These are phyloP conservation scores for Pygoscelis adeliae DNA, from an alignment of 2,113 vertebrate species.

Conservation along the genomic window DNA sequence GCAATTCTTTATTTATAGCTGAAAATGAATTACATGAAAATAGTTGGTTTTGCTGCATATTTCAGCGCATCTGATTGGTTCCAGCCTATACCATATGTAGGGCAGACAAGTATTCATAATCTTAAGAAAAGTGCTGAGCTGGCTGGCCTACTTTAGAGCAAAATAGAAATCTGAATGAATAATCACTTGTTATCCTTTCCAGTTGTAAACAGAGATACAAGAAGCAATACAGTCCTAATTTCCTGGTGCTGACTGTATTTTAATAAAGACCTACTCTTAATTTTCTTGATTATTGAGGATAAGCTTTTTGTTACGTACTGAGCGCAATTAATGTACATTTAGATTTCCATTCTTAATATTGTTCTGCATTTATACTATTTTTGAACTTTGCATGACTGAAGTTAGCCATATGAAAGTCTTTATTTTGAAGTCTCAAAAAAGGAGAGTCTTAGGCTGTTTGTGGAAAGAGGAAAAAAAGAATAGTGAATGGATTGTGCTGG, in stretches of 20 bases:
- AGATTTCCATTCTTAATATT: background rate
- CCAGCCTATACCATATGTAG: conserved; percentile 47
- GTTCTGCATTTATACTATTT: background rate
- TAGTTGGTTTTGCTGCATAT: background rate
- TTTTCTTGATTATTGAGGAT: background rate
- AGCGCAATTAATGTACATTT: background rate
- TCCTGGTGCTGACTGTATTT: background rate
- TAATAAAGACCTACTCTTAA: background rate
- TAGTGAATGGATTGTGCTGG: background rate
- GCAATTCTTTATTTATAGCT: background rate
- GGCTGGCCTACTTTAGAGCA: conserved; percentile 41
- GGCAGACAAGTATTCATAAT: conserved; percentile 45
- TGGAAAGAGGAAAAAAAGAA: background rate
- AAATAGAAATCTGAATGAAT: conserved; percentile 9
- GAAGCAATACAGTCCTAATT: background rate
- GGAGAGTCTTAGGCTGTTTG: background rate
- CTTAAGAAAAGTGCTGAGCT: conserved; percentile 62
- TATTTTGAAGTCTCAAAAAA: background rate
- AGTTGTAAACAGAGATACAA: background rate
- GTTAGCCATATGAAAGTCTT: background rate
- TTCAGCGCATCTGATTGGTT: conserved; percentile 14
- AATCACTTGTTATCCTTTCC: conserved; percentile 37
- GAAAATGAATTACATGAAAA: background rate
- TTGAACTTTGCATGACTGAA: background rate
- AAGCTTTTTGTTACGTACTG: background rate